Evolutionary conservation across 37 sponge, comb jelly and placozoan genomes (phyloP).

Genomic region (Spongilla lacustris): DNA sequence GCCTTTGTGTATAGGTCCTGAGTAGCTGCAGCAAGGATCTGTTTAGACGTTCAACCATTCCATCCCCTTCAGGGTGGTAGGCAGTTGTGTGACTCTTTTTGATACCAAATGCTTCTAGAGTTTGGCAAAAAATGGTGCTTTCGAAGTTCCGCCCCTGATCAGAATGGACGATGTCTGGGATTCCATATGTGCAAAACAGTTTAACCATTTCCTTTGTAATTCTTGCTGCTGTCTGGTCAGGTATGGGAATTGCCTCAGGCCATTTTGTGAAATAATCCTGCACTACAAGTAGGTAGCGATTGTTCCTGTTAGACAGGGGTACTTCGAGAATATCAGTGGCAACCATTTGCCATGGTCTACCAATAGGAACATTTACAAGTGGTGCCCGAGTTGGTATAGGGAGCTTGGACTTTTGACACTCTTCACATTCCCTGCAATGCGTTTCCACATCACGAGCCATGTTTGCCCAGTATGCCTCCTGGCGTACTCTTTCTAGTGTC

Average conservation of each 20-base stretch:
- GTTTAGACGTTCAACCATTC: constrained; percentile 62
- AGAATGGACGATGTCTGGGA: constrained; percentile 14
- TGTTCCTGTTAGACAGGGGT: constrained; percentile 18
- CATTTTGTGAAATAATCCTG: constrained; percentile 40
- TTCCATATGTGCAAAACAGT: constrained; percentile 10
- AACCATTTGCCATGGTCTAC: constrained; percentile 40
- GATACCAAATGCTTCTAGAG: constrained; percentile 42
- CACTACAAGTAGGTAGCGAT: constrained; percentile 27
- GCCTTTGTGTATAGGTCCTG: constrained; percentile 20
- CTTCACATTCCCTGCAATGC: constrained; percentile 33
- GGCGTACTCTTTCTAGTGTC: constrained; percentile 42
- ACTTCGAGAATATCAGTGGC: constrained; percentile 31
- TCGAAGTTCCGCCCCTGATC: constrained; percentile 49
- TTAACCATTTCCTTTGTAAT: background rate
- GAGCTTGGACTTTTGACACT: constrained; percentile 31
- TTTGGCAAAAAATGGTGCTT: constrained; percentile 40
- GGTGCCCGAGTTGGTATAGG: constrained; percentile 30
- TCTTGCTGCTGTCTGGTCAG: constrained; percentile 7
- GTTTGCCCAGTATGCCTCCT: constrained; percentile 34
- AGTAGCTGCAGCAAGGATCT: constrained; percentile 62
- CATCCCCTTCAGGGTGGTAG: constrained; percentile 65
- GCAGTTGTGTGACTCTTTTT: constrained; percentile 46
- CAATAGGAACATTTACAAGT: constrained; percentile 17
- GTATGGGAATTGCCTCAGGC: constrained; percentile 34
- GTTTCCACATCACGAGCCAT: constrained; percentile 30